phyloP scores from a whole-genome alignment of 2,113 vertebrate species.

The Cyprinodon brontotheroides region DNA sequence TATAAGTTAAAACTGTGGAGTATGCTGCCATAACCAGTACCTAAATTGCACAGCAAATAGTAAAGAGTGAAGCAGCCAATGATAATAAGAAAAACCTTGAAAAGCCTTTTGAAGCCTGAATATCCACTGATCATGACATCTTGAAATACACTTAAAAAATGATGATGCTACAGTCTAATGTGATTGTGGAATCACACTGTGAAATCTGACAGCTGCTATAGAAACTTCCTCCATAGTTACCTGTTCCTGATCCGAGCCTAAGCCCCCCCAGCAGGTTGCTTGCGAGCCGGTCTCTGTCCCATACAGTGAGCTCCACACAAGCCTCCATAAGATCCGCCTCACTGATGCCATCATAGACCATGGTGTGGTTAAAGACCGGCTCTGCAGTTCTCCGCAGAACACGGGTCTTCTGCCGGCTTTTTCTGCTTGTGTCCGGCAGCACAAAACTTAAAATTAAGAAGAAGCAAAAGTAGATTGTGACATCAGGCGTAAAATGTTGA shows the following conservation, averaged over 20 bases:
- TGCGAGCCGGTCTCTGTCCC: conserved; percentile 90
- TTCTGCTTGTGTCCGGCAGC: conserved; percentile 94
- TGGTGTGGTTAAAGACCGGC: conserved; percentile 94
- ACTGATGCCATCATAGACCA: conserved; percentile 96
- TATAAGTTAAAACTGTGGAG: background rate
- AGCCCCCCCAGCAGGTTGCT: conserved; percentile 92
- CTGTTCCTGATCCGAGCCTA: conserved; percentile 91
- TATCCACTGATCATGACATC: too few species aligned
- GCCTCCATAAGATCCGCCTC: conserved; percentile 88
- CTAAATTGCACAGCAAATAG: background rate
- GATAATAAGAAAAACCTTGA: background rate
- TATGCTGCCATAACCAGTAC: background rate
- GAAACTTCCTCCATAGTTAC: conserved; percentile 58
- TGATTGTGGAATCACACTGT: too few species aligned
- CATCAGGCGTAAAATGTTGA: background rate
- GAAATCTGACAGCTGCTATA: too few species aligned
- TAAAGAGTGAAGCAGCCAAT: background rate
- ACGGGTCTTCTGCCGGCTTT: conserved; percentile 95
- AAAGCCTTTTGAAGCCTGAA: too few species aligned
- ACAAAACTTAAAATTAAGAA: conserved; percentile 80
- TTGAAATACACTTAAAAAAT: too few species aligned
- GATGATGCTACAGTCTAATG: too few species aligned
- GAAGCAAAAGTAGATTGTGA: background rate
- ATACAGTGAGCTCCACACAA: conserved; percentile 93
- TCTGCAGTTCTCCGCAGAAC: conserved; percentile 85